phyloP scores from a whole-genome alignment of 1,140 invertebrate species.

The Triops cancriformis region DNA sequence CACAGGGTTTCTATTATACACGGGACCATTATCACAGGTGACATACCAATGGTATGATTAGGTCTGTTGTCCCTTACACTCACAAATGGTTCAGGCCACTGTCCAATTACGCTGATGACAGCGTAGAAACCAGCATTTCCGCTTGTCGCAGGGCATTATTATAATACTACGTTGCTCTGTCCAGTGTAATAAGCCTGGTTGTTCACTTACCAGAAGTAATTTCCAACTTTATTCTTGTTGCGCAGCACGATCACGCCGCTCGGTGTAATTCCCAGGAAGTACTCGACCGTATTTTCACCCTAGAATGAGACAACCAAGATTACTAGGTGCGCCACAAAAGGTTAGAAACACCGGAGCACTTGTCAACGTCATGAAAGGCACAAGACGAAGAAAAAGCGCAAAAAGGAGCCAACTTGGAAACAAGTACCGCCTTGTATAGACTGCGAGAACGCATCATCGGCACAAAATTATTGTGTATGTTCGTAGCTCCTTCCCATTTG shows the following conservation, averaged over 20 bases:
- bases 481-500: not conserved
- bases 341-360: not conserved
- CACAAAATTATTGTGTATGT: not conserved
- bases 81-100: not conserved
- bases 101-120: conserved; percentile 1
- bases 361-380: not conserved
- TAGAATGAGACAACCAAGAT: conserved; percentile 44
- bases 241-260: conserved; percentile 93
- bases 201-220: conserved; percentile 85
- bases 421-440: not conserved
- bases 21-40: too few species aligned
- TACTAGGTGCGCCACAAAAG: conserved; percentile 23
- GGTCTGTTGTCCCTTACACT: too few species aligned
- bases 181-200: not conserved
- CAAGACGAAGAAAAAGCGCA: not conserved
- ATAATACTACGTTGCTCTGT: not conserved
- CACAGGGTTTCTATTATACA: too few species aligned
- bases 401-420: not conserved
- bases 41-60: too few species aligned
- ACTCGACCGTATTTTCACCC: conserved; percentile 95
- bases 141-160: conserved; percentile 10
- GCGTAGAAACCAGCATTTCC: not conserved
- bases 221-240: conserved; percentile 92
- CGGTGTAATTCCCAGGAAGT: conserved; percentile 92
- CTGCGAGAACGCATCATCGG: not conserved